Evolutionary conservation across 2,888 invertebrate species (phyloP).

Genomic region (Schizotus pectinicornis): DNA sequence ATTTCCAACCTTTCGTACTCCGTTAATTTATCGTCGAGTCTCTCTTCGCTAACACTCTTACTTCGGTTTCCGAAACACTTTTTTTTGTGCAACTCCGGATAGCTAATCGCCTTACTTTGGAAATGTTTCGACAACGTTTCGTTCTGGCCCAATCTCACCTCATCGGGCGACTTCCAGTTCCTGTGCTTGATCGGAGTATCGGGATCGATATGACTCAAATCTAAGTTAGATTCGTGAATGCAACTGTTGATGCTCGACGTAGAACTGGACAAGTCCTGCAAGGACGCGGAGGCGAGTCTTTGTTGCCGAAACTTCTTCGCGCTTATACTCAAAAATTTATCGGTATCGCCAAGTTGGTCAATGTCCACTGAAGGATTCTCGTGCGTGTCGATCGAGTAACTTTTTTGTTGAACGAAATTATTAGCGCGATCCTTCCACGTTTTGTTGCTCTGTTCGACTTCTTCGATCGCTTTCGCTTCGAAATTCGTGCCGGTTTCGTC

Average conservation of each 20-base stretch:
- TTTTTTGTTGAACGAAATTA: slow-evolving; percentile 51
- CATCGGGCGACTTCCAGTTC: slow-evolving; percentile 75
- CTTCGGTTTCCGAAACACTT: slow-evolving; percentile 39
- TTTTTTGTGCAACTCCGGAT: slow-evolving; percentile 47
- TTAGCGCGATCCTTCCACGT: slow-evolving; percentile 43
- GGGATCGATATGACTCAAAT: slow-evolving; percentile 53
- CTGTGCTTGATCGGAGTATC: slow-evolving; percentile 56
- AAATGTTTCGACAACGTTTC: slow-evolving; percentile 75
- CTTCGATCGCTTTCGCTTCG: slow-evolving; percentile 45
- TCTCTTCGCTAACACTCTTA: slow-evolving; percentile 52
- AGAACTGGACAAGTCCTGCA: slow-evolving; percentile 57
- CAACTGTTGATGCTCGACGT: slow-evolving; percentile 56
- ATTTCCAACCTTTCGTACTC: slow-evolving; percentile 56
- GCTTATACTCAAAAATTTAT: slow-evolving; percentile 50
- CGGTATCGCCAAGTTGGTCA: slow-evolving; percentile 44
- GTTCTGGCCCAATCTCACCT: slow-evolving; percentile 71
- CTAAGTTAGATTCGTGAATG: slow-evolving; percentile 55
- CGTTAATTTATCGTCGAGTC: slow-evolving; percentile 50
- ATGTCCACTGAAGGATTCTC: slow-evolving; percentile 44
- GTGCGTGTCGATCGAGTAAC: slow-evolving; percentile 53
- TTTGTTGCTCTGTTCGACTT: slow-evolving; percentile 30
- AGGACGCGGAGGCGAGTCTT: slow-evolving; percentile 47
- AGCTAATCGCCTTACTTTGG: slow-evolving; percentile 58
- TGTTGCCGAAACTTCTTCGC: slow-evolving; percentile 46
- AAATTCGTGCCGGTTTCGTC: slow-evolving; percentile 49